These are phyloP conservation scores for Drosophila novamexicana DNA, from an alignment of 1,140 invertebrate genomes.

Conservation along the genomic window DNA sequence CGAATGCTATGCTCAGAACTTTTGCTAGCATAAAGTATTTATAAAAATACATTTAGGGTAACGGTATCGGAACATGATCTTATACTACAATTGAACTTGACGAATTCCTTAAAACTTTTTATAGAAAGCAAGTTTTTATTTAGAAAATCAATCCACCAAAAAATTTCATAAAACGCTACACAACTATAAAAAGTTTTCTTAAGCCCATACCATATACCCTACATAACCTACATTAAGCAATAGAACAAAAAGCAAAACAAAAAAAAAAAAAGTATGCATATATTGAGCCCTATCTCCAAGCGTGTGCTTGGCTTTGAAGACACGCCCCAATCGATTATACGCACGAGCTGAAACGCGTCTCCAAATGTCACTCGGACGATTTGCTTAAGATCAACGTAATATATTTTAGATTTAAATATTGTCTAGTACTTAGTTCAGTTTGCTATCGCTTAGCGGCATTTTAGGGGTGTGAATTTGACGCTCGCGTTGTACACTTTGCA, in stretches of 20 bases:
- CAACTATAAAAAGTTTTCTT: neutral
- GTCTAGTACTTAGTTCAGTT: slow-evolving; percentile 37
- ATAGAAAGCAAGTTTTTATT: no score
- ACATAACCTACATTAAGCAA: slow-evolving; percentile 19
- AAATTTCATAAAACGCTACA: neutral
- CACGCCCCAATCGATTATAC: slow-evolving; percentile 37
- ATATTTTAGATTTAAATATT: slow-evolving; percentile 46
- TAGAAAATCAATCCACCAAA: no score
- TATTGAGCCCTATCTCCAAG: slow-evolving; percentile 34
- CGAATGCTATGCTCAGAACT: neutral
- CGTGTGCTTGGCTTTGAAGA: slow-evolving; percentile 2
- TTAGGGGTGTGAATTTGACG: slow-evolving; percentile 66
- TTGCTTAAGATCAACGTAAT: slow-evolving; percentile 47
- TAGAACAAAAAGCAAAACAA: slow-evolving; percentile 4
- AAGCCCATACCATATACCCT: slow-evolving; percentile 9
- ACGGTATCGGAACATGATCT: neutral
- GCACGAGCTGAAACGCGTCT: slow-evolving; percentile 13
- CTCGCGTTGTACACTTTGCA: slow-evolving; percentile 34
- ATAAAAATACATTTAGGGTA: neutral
- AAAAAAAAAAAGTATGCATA: neutral
- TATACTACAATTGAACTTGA: neutral
- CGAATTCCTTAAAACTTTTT: neutral
- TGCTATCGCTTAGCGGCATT: slow-evolving; percentile 52
- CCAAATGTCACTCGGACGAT: slow-evolving; percentile 40
- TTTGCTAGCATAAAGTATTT: neutral